Base-by-base conservation (phyloP, 1,140 invertebrate species). In the Gonioctena quinquepunctata region DNA sequence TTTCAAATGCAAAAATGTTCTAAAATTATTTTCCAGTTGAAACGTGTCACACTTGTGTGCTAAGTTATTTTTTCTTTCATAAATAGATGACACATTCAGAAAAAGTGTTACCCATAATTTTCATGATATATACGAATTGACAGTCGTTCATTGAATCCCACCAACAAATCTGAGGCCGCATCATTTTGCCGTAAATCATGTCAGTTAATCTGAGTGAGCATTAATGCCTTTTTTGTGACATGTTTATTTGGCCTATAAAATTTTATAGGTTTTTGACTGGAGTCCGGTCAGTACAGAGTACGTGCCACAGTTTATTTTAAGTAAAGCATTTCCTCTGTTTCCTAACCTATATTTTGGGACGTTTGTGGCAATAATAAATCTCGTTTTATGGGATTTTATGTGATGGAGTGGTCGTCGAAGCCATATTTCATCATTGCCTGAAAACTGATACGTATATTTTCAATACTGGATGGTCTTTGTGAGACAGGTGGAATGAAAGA, bases 171-270 rank as follows among this genome's bases (percentile, higher is more conserved):
- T 42, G 33, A 42, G 33, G 16, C 3, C 33, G 33, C 33, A 42
- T 42, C 33, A 42, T 42, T 42, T n/a, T 8, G 0, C 54, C 56
- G 67, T 72, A 70, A 66, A 71, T 74, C 60, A 71, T 42, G 56
- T 59, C 26, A n/a, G 48, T 69, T 70, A 68, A 72, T 74, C 42
- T 65, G 54, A 65, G 56, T 16, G 22, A 69, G 60, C 72, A 59
- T 74, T 72, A 74, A 74, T 63, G 73, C 49, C 33, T 49, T 65
- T 71, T 63, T 65, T 65, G 25, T 66, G 68, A 70, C 68, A 68
- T 71, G 26, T 75, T 76, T 72, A 76, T 73, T 70, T 65, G 23
- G 21, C 60, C 69, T 66, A 69, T 71, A 73, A 73, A 67, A 62
- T 75, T 75, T 75, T 72, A 70, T 69, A 56, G 50, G 66, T 19